A percentile compares a stretch with the other conserved stretches of the same genome.
phyloP scores from a whole-genome alignment of 2,797 vertebrate genomes.

The Helarctos malayanus region DNA sequence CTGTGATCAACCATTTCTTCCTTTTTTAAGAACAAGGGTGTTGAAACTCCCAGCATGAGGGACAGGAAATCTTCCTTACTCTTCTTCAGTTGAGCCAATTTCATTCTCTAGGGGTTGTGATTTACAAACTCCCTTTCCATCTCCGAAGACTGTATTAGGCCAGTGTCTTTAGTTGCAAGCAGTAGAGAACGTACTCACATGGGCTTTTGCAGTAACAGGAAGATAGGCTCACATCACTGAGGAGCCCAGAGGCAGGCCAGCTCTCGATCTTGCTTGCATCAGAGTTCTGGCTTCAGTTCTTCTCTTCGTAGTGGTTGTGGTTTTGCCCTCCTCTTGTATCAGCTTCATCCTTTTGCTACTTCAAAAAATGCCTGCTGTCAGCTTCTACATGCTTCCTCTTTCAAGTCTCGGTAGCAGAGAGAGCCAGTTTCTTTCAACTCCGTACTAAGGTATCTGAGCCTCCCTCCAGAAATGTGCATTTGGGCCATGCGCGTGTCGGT shows the following conservation, averaged over 20 bases:
- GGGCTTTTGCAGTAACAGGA: not conserved
- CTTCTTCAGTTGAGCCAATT: not conserved
- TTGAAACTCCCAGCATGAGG: not conserved
- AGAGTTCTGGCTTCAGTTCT: not conserved
- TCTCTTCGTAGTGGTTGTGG: not conserved
- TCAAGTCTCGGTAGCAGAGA: not conserved
- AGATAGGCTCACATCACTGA: too few species aligned
- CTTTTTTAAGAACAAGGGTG: not conserved
- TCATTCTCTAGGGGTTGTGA: not conserved
- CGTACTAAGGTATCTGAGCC: not conserved
- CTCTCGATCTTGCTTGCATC: not conserved
- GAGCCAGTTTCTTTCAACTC: not conserved
- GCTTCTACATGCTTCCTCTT: not conserved
- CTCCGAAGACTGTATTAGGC: not conserved
- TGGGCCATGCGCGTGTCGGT: not conserved
- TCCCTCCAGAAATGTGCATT: not conserved
- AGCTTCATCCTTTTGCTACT: slow-evolving; percentile 1
- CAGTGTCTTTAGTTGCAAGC: not conserved
- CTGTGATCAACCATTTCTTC: not conserved
- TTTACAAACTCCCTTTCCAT: not conserved
- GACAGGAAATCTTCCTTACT: not conserved
- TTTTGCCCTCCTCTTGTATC: not conserved
- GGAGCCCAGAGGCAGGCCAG: not conserved
- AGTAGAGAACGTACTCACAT: not conserved
- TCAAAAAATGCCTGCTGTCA: not conserved